Conservation (phyloP, 2,113 vertebrate genomes). For the Nannobrachium achirus region DNA sequence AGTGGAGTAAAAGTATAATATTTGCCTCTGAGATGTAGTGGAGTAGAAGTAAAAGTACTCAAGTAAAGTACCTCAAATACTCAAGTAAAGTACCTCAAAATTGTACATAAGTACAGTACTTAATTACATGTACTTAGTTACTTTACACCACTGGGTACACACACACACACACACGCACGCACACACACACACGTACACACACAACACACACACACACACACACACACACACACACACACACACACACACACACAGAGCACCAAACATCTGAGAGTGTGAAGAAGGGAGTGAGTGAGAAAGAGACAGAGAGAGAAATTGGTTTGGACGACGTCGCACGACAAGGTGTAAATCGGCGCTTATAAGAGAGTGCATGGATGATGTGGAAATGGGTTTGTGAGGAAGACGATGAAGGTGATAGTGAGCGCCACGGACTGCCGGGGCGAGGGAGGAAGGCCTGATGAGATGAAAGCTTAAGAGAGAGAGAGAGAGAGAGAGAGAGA, state of each 20-base stretch:
- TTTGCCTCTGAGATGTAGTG: no score
- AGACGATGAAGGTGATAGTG: constrained; percentile 19
- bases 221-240: neutral
- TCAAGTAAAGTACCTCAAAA: no score
- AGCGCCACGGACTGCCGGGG: neutral
- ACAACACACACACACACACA: no score
- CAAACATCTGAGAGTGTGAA: neutral
- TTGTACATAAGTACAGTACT: no score
- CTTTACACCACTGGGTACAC: no score
- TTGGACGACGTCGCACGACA: constrained; percentile 1
- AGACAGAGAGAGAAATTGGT: neutral
- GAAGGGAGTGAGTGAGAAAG: neutral
- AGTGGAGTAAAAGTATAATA: no score
- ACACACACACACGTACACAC: no score
- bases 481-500: constrained; percentile 8
- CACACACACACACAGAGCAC: neutral
- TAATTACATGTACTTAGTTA: no score
- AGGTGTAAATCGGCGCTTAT: constrained; percentile 31
- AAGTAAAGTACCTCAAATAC: no score
- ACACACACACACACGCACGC: no score
- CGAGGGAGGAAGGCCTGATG: constrained; percentile 26
- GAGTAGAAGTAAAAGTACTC: no score
- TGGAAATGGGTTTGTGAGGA: constrained; percentile 45
- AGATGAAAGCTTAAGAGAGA: constrained; percentile 39
- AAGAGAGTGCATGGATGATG: constrained; percentile 28